Evolutionary conservation across 2,888 invertebrate species (phyloP).

Genomic region (Chrysolina americana): DNA sequence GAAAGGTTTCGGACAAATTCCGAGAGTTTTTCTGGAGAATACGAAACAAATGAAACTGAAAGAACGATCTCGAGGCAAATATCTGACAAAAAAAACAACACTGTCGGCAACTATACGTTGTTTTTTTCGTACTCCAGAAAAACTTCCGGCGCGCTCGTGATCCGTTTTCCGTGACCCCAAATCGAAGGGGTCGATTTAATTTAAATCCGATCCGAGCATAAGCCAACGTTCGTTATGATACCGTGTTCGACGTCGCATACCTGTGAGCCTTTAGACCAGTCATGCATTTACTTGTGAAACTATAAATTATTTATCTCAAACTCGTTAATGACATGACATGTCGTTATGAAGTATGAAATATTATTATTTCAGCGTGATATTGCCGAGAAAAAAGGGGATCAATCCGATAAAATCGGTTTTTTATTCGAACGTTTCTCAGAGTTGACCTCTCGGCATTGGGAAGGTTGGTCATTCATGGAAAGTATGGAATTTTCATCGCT

Average conservation of each 20-base stretch:
- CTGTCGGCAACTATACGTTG: neutral
- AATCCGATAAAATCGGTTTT: conserved; percentile 1
- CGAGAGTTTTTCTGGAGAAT: no score
- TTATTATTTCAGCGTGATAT: conserved; percentile 4
- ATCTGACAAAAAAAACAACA: no score
- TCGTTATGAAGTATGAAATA: conserved; percentile 24
- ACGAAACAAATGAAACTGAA: no score
- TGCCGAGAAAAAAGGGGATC: conserved; percentile 10
- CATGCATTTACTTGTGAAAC: conserved; percentile 33
- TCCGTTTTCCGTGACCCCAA: conserved; percentile 25
- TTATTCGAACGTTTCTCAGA: neutral
- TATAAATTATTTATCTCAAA: conserved; percentile 31
- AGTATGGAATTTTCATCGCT: neutral
- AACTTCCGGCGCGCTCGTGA: neutral
- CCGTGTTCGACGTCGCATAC: conserved; percentile 32
- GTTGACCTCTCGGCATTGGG: neutral
- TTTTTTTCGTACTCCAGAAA: neutral
- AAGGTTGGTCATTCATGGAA: neutral
- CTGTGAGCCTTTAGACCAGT: conserved; percentile 34
- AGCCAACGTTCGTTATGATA: conserved; percentile 29
- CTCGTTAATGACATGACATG: conserved; percentile 28
- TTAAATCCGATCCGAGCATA: conserved; percentile 33
- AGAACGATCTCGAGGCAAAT: no score
- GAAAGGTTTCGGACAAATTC: no score
- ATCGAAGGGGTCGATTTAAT: conserved; percentile 31